Conservation (phyloP, 2,888 invertebrate species). For the Tyria jacobaeae region DNA sequence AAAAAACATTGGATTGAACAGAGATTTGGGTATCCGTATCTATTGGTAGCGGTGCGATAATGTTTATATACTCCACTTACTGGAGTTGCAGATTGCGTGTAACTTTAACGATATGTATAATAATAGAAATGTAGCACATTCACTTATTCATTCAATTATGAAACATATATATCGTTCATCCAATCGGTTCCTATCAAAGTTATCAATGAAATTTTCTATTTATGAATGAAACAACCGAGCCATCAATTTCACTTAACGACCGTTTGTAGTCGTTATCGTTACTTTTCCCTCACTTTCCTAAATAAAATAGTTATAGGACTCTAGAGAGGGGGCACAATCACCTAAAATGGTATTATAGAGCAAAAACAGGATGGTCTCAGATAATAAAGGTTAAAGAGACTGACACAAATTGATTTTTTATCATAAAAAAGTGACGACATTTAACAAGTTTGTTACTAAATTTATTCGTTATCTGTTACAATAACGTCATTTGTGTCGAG, state of each 20-base stretch:
- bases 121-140: slow-evolving; percentile 31
- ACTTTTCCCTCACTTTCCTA: slow-evolving; percentile 7
- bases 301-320: slow-evolving; percentile 7
- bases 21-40: slow-evolving; percentile 59
- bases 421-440: slow-evolving; percentile 73
- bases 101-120: slow-evolving; percentile 33
- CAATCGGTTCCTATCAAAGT: slow-evolving; percentile 19
- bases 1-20: slow-evolving; percentile 61
- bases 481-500: slow-evolving; percentile 70
- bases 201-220: slow-evolving; percentile 12
- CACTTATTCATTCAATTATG: slow-evolving; percentile 14
- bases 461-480: slow-evolving; percentile 69
- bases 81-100: slow-evolving; percentile 36
- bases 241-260: slow-evolving; percentile 10
- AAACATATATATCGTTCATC: slow-evolving; percentile 24
- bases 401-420: slow-evolving; percentile 84
- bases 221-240: slow-evolving; percentile 11
- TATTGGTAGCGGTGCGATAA: slow-evolving; percentile 57
- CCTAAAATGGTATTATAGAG: slow-evolving; percentile 36
- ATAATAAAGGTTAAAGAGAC: slow-evolving; percentile 51
- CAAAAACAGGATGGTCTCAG: slow-evolving; percentile 40
- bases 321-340: slow-evolving; percentile 27
- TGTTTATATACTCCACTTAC: slow-evolving; percentile 47
- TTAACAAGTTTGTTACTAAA: slow-evolving; percentile 69
- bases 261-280: not conserved